Percentiles rank a stretch among this genome's conserved stretches.
Conservation (phyloP, 1,140 invertebrate species). For the Microplitis mediator region DNA sequence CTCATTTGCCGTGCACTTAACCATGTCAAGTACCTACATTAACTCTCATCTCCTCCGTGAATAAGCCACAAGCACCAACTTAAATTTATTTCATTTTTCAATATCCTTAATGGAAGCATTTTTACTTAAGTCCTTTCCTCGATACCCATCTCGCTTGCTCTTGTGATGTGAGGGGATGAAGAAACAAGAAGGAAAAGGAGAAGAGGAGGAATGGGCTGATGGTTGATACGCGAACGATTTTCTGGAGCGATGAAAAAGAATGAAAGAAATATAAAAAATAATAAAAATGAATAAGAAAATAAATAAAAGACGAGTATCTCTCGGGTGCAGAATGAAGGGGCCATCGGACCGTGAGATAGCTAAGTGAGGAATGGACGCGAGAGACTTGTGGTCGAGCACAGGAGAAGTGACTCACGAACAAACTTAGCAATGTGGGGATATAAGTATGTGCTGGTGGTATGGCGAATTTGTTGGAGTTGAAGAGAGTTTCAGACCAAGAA, state of each 20-base stretch:
- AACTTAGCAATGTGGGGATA: not conserved
- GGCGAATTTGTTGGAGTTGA: too few species aligned
- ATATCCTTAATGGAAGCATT: constrained; percentile 12
- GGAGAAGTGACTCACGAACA: constrained; percentile 8
- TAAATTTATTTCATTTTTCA: constrained; percentile 16
- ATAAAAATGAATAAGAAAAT: not conserved
- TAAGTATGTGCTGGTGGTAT: not conserved
- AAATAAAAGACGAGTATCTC: not conserved
- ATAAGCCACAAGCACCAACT: not conserved
- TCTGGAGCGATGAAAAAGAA: constrained; percentile 4
- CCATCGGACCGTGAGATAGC: constrained; percentile 15
- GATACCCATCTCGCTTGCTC: not conserved
- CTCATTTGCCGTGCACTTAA: constrained; percentile 11
- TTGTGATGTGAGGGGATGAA: too few species aligned
- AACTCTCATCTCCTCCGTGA: not conserved
- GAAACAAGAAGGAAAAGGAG: constrained; percentile 10
- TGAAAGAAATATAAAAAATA: not conserved
- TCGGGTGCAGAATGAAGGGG: constrained; percentile 6
- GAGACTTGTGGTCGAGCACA: not conserved
- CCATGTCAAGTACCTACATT: constrained; percentile 5
- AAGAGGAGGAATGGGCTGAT: constrained; percentile 22
- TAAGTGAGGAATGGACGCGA: constrained; percentile 8
- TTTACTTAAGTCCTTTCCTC: not conserved
- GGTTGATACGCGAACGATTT: constrained; percentile 5
- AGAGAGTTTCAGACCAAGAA: too few species aligned